Conservation (phyloP, 2,113 vertebrate species). For the Sturnira hondurensis region DNA sequence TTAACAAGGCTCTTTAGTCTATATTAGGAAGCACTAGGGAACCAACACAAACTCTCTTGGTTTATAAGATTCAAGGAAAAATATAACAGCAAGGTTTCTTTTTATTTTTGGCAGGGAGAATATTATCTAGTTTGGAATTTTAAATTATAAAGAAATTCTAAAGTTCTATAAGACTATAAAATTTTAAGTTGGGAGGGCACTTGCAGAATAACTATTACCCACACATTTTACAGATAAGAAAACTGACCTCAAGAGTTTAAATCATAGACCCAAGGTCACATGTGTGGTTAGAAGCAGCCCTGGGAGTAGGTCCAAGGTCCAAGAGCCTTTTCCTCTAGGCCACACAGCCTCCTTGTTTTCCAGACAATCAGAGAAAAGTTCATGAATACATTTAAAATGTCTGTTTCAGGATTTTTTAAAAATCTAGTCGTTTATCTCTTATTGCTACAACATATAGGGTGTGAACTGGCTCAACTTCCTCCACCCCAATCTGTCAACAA, state of each 20-base stretch:
- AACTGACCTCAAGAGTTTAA: conserved; percentile 57
- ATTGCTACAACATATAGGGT: conserved; percentile 36
- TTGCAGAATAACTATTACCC: conserved; percentile 31
- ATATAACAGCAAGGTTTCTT: background rate
- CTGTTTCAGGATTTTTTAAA: conserved; percentile 38
- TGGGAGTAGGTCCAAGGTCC: conserved; percentile 68
- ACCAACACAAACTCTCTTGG: background rate
- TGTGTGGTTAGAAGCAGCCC: conserved; percentile 55
- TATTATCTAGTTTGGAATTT: background rate
- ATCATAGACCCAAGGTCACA: conserved; percentile 59
- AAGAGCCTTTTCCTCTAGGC: conserved; percentile 50
- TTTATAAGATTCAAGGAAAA: background rate
- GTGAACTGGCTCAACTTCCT: conserved; percentile 18
- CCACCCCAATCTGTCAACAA: conserved; percentile 27
- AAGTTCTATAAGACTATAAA: background rate
- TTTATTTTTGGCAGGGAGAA: background rate
- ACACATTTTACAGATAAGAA: conserved; percentile 62
- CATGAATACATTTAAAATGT: conserved; percentile 57
- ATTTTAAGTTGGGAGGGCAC: background rate
- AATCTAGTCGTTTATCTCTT: conserved; percentile 40
- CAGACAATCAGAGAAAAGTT: conserved; percentile 52
- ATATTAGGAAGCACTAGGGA: background rate
- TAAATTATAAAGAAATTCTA: conserved; percentile 5
- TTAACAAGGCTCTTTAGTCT: background rate
- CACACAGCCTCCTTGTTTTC: conserved; percentile 72